Conservation (phyloP, 2,113 vertebrate species). For the Hydropotes inermis region DNA sequence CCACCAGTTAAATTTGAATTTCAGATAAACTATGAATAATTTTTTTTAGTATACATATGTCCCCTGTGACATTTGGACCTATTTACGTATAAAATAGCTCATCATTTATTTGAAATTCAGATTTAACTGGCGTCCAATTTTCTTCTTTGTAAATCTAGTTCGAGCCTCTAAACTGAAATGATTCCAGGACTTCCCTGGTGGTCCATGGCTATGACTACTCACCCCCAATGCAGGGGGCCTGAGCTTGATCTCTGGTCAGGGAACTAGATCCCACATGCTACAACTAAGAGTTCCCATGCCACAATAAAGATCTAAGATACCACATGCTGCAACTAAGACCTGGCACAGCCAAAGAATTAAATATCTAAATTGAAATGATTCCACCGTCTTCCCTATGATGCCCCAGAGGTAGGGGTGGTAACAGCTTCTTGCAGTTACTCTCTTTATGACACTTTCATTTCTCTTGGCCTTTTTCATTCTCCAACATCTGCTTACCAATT, state of each 20-base stretch:
- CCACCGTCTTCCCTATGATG: neutral
- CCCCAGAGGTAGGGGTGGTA: neutral
- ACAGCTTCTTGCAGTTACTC: neutral
- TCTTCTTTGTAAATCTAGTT: neutral
- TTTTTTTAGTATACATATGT: neutral
- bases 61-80: neutral
- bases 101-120: neutral
- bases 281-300: neutral
- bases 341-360: neutral
- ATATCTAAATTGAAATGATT: neutral
- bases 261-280: neutral
- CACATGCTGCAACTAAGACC: neutral
- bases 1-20: neutral
- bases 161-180: neutral
- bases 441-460: neutral
- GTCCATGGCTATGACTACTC: neutral
- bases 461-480: neutral
- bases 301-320: neutral
- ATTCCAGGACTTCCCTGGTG: neutral
- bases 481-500: neutral
- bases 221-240: neutral
- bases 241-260: neutral
- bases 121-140: neutral
- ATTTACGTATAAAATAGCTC: neutral
- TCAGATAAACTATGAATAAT: neutral